Percentiles rank a stretch among this genome's conserved stretches.
These are phyloP conservation scores for Nyleta sp. DNA, from an alignment of 2,888 invertebrate genomes.

Conservation along the genomic window DNA sequence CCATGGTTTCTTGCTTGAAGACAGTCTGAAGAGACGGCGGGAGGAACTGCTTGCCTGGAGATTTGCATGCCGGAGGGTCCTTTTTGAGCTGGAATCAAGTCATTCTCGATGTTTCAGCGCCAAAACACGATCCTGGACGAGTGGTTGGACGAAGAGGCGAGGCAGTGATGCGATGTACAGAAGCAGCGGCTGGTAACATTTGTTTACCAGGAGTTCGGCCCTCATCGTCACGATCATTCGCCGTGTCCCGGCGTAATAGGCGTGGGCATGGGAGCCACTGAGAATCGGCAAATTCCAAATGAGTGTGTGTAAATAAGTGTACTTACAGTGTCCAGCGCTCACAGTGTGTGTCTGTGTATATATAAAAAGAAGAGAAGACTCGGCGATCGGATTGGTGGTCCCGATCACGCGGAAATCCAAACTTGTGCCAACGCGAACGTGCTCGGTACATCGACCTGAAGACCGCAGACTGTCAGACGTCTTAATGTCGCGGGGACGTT, in stretches of 20 bases:
- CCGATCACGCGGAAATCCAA: no score
- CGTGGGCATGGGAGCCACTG: no score
- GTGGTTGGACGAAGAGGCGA: slow-evolving; percentile 76
- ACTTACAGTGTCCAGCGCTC: slow-evolving; percentile 82
- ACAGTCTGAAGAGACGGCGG: no score
- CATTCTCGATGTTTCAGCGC: slow-evolving; percentile 74
- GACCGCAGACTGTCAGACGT: slow-evolving; percentile 54
- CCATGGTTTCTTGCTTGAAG: not conserved
- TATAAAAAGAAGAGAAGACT: slow-evolving; percentile 68
- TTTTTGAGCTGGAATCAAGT: no score
- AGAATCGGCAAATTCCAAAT: slow-evolving; percentile 74
- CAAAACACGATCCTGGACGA: slow-evolving; percentile 76
- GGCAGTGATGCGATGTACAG: slow-evolving; percentile 61
- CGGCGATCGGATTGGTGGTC: not conserved
- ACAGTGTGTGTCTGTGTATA: slow-evolving; percentile 78
- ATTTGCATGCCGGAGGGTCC: no score
- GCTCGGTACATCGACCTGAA: slow-evolving; percentile 43
- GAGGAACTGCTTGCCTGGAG: no score
- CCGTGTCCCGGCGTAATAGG: slow-evolving; percentile 45
- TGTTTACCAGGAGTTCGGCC: slow-evolving; percentile 51
- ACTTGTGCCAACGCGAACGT: slow-evolving; percentile 56
- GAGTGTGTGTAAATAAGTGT: slow-evolving; percentile 83
- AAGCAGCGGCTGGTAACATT: slow-evolving; percentile 60
- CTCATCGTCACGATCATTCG: slow-evolving; percentile 56
- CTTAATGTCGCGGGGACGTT: slow-evolving; percentile 47